Percentiles rank a stretch among this genome's conserved stretches.
phyloP scores from a whole-genome alignment of 2,888 invertebrate genomes.

The Zhuqinia jingwanae region DNA sequence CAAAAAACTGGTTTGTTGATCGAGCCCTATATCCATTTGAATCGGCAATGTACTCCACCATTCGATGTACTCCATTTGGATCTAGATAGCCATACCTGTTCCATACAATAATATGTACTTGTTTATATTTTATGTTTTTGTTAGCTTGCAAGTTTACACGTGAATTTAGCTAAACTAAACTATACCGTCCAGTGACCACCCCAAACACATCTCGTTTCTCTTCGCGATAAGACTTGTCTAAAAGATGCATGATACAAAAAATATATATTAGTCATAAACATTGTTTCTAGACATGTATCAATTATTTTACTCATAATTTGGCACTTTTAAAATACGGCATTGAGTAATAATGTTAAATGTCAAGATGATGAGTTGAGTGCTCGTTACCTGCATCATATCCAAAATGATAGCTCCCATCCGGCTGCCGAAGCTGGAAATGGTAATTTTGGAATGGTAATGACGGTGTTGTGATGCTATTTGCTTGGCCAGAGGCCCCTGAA shows the following conservation, averaged over 20 bases:
- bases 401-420: slow-evolving; percentile 72
- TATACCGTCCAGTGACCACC: slow-evolving; percentile 87
- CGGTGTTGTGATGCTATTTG: slow-evolving; percentile 5
- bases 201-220: slow-evolving; percentile 88
- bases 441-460: slow-evolving; percentile 54
- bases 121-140: too few relatives aligned
- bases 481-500: not conserved
- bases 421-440: slow-evolving; percentile 71
- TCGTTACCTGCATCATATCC: slow-evolving; percentile 72
- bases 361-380: too few relatives aligned
- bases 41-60: slow-evolving; percentile 86
- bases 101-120: too few relatives aligned
- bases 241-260: too few relatives aligned
- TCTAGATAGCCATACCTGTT: slow-evolving; percentile 87
- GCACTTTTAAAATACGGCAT: too few relatives aligned
- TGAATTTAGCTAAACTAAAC: too few relatives aligned
- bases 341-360: too few relatives aligned
- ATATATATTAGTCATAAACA: slow-evolving; percentile 47
- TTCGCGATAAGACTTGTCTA: slow-evolving; percentile 86
- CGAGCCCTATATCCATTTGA: slow-evolving; percentile 85
- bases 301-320: not conserved
- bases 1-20: slow-evolving; percentile 67
- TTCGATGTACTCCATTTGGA: slow-evolving; percentile 84
- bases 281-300: not conserved
- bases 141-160: too few relatives aligned